Conservation (phyloP, 2,888 invertebrate species). For the Gerosis bhagava region DNA sequence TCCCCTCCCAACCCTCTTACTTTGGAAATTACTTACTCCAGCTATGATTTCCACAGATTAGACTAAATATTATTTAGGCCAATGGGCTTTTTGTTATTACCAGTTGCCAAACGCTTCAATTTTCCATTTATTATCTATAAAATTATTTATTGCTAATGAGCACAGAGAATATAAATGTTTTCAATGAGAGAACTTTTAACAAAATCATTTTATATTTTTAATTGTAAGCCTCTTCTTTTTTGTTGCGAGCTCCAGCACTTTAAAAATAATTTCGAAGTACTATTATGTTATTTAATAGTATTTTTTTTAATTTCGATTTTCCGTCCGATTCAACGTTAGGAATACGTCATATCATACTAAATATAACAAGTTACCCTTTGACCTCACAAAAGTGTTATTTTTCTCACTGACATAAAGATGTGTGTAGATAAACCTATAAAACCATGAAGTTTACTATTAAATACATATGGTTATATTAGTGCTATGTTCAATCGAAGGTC, state of each 20-base stretch:
- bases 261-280: no score
- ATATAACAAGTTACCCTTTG: background rate
- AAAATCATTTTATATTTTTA: no score
- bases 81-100: conserved; percentile 11
- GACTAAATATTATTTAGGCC: conserved; percentile 21
- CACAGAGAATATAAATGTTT: no score
- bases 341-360: background rate
- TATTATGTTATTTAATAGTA: no score
- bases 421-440: conserved; percentile 10
- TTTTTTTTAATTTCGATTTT: no score
- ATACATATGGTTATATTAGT: conserved; percentile 17
- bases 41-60: conserved; percentile 29
- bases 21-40: conserved; percentile 53
- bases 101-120: background rate
- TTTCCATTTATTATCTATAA: no score
- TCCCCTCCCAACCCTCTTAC: conserved; percentile 50
- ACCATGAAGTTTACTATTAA: conserved; percentile 4
- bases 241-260: no score
- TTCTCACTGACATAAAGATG: background rate
- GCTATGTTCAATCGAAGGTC: conserved; percentile 35
- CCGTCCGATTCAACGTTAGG: no score
- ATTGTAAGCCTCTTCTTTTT: no score
- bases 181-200: no score
- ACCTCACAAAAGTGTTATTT: conserved; percentile 9
- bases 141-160: no score